Evolutionary conservation across 2,797 vertebrate species (phyloP).

Genomic region (Chelon auratus): DNA sequence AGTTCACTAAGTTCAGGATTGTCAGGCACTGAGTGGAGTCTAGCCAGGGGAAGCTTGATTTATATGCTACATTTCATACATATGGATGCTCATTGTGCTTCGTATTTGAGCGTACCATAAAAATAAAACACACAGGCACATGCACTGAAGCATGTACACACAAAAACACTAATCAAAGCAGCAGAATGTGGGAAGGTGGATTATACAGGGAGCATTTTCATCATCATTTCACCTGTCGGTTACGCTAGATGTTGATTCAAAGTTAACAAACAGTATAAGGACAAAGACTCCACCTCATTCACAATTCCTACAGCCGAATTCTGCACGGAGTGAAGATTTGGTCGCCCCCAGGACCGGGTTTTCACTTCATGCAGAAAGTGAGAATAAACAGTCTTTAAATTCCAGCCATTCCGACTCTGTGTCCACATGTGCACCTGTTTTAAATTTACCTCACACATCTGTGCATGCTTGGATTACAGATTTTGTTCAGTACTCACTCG

Average conservation of each 20-base stretch:
- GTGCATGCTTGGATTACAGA: conserved; percentile 3
- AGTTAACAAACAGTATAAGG: conserved; percentile 52
- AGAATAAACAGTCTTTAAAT: conserved; percentile 29
- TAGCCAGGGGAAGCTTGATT: conserved; percentile 52
- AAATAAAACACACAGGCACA: conserved; percentile 26
- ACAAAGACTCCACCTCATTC: conserved; percentile 38
- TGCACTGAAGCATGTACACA: conserved; percentile 24
- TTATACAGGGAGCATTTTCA: conserved; percentile 28
- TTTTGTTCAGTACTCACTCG: too few species aligned
- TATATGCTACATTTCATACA: conserved; percentile 45
- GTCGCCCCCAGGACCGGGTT: conserved; percentile 10
- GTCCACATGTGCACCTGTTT: conserved; percentile 42
- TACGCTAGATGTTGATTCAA: conserved; percentile 55
- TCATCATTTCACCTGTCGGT: conserved; percentile 45
- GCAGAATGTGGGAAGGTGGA: conserved; percentile 21
- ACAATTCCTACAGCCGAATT: conserved; percentile 21
- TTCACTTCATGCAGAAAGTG: conserved; percentile 30
- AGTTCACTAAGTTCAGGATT: conserved; percentile 44
- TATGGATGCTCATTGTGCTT: conserved; percentile 39
- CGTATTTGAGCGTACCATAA: conserved; percentile 30
- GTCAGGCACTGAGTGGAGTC: conserved; percentile 32
- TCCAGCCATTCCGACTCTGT: conserved; percentile 35
- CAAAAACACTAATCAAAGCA: conserved; percentile 30
- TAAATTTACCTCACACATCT: conserved; percentile 23
- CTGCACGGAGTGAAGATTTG: too few species aligned